Evolutionary conservation across 2,888 invertebrate species (phyloP), one percentile per base, ranked within the genome.

Genomic region (Chrysotoxum bicinctum): DNA sequence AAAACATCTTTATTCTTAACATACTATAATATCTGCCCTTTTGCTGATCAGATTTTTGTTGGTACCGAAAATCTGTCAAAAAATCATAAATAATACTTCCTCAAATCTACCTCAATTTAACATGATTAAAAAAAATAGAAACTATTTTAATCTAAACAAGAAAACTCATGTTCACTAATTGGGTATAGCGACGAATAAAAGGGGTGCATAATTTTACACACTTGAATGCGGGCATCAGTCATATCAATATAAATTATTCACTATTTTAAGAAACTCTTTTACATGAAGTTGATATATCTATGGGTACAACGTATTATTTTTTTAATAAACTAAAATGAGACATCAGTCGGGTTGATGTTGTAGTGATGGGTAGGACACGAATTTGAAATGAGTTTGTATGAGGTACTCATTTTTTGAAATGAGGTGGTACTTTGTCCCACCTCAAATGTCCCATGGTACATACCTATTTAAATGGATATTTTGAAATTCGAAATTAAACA

Each of bases 161-260:
- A 54, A n/a, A 40, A 66, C 68, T 68, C 68, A 69, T 85, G 80
- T 76, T 77, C 81, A 81, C 85, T 85, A 85, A 85, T 85, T 85
- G 76, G 85, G 35, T 16, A 60, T 76, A 60, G 19, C 35, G 48
- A 73, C 19, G 81, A 77, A 76, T 56, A 85, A 48, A 80, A 79
- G 76, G 72, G 73, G 68, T 73, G 45, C 40, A 52, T 76, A 40
- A 69, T 76, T 76, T 62, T 43, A 23, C 50, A 76, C n/a, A 32
- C 64, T 60, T 50, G 58, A 77, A 85, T 85, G 81, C 85, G 85
- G 85, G 85, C 76, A 62, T 50, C 76, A 68, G 16, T 66, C 69
- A 56, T 64, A 62, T 58, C 45, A 40, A 50, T 64, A 81, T 80
- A 76, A 80, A 85, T 85, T 80, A 81, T 85, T 72, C 54, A 81